These are phyloP conservation scores for Aptenodytes forsteri DNA, from an alignment of 2,113 vertebrate species.

Conservation along the genomic window DNA sequence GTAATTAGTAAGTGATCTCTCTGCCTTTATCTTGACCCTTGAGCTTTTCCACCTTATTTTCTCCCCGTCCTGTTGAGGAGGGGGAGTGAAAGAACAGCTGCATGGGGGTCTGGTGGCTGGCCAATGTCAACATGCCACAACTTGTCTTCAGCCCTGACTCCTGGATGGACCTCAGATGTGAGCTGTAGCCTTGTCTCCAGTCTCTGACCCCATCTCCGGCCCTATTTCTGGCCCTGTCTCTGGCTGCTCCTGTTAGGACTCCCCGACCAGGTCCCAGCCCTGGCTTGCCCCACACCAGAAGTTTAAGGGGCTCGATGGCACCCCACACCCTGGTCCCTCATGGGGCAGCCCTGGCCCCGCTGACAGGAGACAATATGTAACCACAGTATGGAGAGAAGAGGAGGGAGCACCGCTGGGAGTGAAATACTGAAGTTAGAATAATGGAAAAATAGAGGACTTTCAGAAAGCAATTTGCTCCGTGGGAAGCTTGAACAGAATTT, in stretches of 20 bases:
- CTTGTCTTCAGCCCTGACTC: not conserved
- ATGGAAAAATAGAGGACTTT: not conserved
- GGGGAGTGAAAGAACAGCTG: not conserved
- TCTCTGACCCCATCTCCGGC: not conserved
- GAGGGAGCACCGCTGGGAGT: not conserved
- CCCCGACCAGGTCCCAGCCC: not conserved
- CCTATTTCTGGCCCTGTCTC: not conserved
- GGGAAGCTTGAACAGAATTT: not conserved
- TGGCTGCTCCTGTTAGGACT: not conserved
- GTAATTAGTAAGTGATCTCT: not conserved
- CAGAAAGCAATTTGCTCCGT: not conserved
- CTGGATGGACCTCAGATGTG: not conserved
- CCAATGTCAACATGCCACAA: not conserved
- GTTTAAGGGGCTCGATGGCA: not conserved
- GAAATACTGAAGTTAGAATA: not conserved
- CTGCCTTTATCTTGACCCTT: not conserved
- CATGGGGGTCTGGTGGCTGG: not conserved
- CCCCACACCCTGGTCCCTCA: rapidly evolving
- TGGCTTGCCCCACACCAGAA: not conserved
- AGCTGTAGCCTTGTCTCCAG: not conserved
- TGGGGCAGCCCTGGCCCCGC: not conserved
- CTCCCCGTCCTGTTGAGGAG: not conserved
- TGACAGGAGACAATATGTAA: not conserved
- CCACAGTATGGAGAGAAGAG: not conserved
- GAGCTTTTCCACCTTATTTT: not conserved